Conservation (phyloP, 1,140 invertebrate species). For the Leptoteleia sp. region DNA sequence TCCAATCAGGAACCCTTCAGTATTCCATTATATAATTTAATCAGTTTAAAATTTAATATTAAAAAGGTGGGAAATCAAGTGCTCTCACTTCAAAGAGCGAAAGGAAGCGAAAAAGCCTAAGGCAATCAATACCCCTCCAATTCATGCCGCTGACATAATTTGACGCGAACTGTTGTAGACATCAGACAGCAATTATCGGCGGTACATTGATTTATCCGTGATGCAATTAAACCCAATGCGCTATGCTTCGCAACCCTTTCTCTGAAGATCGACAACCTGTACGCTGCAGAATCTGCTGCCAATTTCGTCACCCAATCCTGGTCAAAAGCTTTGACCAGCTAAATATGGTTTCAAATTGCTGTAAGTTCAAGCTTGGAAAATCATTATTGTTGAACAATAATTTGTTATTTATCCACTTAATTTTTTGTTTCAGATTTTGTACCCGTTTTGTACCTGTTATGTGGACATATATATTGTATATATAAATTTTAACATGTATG, state of each 20-base stretch:
- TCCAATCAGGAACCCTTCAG: too few species aligned
- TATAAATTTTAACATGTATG: too few species aligned
- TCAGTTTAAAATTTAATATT: too few species aligned
- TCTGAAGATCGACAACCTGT: slow-evolving; percentile 49
- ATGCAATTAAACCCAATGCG: slow-evolving; percentile 48
- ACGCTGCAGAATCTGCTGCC: slow-evolving; percentile 25
- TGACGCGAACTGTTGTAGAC: slow-evolving; percentile 39
- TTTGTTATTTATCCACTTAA: too few species aligned
- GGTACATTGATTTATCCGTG: slow-evolving; percentile 59
- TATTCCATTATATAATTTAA: too few species aligned
- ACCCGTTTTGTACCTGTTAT: too few species aligned
- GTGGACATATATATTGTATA: too few species aligned
- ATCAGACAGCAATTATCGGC: slow-evolving; percentile 48
- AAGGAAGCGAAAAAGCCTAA: background rate
- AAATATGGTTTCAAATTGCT: too few species aligned
- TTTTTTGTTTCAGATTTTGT: too few species aligned
- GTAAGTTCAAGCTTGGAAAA: too few species aligned
- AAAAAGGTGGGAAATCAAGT: too few species aligned
- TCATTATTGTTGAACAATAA: too few species aligned
- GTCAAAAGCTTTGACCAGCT: slow-evolving; percentile 10
- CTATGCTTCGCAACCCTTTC: slow-evolving; percentile 48
- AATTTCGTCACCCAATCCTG: slow-evolving; percentile 45
- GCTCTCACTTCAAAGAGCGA: slow-evolving; percentile 1
- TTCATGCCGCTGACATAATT: slow-evolving; percentile 32
- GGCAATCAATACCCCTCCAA: slow-evolving; percentile 35